Evolutionary conservation across 2,888 invertebrate genomes (phyloP).

Genomic region (Antheraea assamensis): DNA sequence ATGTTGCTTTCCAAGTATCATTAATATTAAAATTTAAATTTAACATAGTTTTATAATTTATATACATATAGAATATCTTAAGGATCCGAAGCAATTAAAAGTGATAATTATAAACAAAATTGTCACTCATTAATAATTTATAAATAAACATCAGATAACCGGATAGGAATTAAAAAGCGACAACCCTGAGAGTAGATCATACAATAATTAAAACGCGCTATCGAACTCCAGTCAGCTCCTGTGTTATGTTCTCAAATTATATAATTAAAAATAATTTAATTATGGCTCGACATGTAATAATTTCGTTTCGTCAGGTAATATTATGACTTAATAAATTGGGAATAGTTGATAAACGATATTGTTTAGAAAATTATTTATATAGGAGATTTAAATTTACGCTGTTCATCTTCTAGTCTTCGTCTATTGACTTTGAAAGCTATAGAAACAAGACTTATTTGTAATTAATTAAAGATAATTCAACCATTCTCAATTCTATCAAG

Average conservation of each 20-base stretch:
- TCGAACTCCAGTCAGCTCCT: slow-evolving; percentile 51
- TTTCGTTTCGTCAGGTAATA: slow-evolving; percentile 13
- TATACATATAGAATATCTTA: neutral
- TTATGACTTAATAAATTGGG: slow-evolving; percentile 7
- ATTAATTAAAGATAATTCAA: neutral
- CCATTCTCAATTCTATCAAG: too few relatives aligned
- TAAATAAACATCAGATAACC: neutral
- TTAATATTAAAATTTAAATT: too few relatives aligned
- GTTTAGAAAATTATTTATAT: slow-evolving; percentile 6
- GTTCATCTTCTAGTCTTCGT: neutral
- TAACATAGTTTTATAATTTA: too few relatives aligned
- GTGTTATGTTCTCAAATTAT: slow-evolving; percentile 59
- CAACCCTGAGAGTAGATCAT: slow-evolving; percentile 39
- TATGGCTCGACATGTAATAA: slow-evolving; percentile 35
- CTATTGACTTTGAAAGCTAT: neutral
- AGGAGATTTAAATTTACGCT: neutral
- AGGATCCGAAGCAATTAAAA: neutral
- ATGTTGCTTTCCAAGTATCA: too few relatives aligned
- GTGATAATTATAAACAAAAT: too few relatives aligned
- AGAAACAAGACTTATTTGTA: neutral
- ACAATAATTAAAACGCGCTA: slow-evolving; percentile 65
- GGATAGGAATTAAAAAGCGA: neutral
- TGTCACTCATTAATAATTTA: neutral
- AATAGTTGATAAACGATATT: slow-evolving; percentile 14
- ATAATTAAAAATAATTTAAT: slow-evolving; percentile 68